Evolutionary conservation across 2,888 invertebrate species (phyloP).

Genomic region (Tupiocoris notatus): DNA sequence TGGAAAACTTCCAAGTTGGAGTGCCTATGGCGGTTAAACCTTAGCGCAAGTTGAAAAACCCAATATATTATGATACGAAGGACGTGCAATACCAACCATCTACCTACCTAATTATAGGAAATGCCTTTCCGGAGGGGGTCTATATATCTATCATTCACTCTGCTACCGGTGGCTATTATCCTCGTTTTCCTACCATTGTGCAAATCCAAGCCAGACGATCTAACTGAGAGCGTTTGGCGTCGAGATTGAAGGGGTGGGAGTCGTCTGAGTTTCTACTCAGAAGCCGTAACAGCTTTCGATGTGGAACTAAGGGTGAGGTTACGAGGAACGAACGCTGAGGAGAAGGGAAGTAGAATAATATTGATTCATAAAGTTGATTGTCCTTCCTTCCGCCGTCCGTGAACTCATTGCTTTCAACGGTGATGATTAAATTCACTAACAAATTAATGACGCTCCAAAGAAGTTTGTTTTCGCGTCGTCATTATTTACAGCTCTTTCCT

Average conservation of each 20-base stretch:
- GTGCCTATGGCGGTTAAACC: too few species aligned
- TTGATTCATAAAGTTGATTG: neutral
- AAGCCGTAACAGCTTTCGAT: neutral
- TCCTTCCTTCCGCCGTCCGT: neutral
- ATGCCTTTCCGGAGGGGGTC: too few species aligned
- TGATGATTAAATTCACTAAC: neutral
- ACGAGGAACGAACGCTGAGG: neutral
- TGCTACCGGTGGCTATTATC: too few species aligned
- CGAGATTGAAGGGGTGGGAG: neutral
- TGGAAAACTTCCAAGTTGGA: too few species aligned
- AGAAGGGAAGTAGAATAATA: neutral
- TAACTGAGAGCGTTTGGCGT: too few species aligned
- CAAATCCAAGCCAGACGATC: too few species aligned
- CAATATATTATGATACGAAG: too few species aligned
- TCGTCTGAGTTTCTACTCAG: neutral
- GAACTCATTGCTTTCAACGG: neutral
- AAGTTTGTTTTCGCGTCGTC: neutral
- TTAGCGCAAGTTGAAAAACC: too few species aligned
- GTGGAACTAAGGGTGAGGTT: neutral
- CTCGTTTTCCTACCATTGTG: too few species aligned
- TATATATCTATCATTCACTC: too few species aligned
- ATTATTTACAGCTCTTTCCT: neutral
- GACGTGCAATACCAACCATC: too few species aligned
- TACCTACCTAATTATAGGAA: too few species aligned
- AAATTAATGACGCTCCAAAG: neutral